Evolutionary conservation across 1,140 invertebrate genomes (phyloP), one percentile per base, ranked within the genome.

Genomic region (Macrosteles quadrilineatus): DNA sequence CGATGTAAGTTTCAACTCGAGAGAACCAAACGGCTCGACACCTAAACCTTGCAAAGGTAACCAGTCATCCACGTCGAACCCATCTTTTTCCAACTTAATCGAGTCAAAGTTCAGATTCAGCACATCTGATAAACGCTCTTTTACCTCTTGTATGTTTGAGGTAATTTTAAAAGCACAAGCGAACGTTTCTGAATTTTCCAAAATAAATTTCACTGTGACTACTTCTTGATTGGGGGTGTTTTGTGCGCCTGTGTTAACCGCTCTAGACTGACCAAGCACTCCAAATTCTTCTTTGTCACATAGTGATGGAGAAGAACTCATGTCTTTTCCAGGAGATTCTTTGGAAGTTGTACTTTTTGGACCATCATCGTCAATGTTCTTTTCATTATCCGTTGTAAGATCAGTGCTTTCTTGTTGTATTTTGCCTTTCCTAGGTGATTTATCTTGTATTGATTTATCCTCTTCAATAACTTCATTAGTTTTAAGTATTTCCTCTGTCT

Each of bases 171-270:
- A 74, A 6, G 73, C 69, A 4, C 62, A 53, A 1, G 73, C 71
- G 19, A 74, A 66, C 1, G 69, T 72, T 63, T 72, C 66, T 21
- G 68, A 67, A 9, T 55, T 12, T 6, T 73, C 64, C 1, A 59
- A 50, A 4, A 36, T 21, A 25, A 74, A 73, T 57, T 74, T 74
- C 9, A 74, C 71, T 0, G 73, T 74, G 4, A 74, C 72, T 32
- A 66, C 59, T 31, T 73, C 72, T 23, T 66, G n/a, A 30, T 32
- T 55, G 17, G 53, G 55, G 45, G 69, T 70, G n/a, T 72, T 68
- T 9, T 64, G 57, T 25, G 67, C 59, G 31, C 62, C 59, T 14
- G 70, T 53, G 23, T 68, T 68, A 12, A 68, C 23, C 17, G 68
- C 40, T 55, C 40, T 43, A 30, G 55, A 59, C 21, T 50, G 14